phyloP scores from a whole-genome alignment of 2,113 vertebrate genomes.

The Porphyrio hochstetteri region DNA sequence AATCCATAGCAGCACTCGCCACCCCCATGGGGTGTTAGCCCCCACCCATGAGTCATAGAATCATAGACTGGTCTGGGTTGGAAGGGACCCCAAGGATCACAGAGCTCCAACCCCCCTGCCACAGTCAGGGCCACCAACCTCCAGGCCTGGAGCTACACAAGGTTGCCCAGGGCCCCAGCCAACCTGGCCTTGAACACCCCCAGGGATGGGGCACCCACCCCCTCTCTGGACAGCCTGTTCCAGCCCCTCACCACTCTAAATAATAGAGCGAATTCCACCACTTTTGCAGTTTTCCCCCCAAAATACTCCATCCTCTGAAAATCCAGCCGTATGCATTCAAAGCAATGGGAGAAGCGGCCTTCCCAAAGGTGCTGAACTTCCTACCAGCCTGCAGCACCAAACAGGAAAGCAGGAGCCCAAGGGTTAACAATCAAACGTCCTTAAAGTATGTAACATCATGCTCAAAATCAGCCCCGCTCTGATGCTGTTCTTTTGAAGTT shows the following conservation, averaged over 20 bases:
- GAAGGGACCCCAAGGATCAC: too few relatives aligned
- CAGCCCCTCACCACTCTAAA: too few relatives aligned
- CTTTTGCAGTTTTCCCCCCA: neutral
- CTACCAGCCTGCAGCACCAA: neutral
- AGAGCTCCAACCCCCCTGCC: too few relatives aligned
- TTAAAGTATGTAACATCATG: neutral
- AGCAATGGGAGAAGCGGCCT: neutral
- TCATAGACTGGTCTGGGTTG: too few relatives aligned
- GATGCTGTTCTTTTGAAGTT: slow-evolving; percentile 62
- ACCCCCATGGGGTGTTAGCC: neutral
- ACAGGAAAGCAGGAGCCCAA: neutral
- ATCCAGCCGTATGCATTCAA: neutral
- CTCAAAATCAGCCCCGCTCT: slow-evolving; percentile 38
- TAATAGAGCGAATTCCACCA: neutral
- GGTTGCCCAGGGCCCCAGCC: too few relatives aligned
- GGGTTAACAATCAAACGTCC: slow-evolving; percentile 54
- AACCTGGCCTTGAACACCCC: too few relatives aligned
- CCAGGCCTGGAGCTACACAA: too few relatives aligned
- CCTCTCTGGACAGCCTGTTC: too few relatives aligned
- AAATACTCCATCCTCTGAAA: neutral
- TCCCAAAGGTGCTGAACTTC: neutral
- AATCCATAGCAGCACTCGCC: neutral
- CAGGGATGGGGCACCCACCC: too few relatives aligned
- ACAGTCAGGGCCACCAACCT: too few relatives aligned
- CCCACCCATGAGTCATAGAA: neutral